Base-by-base conservation (phyloP, 2,888 invertebrate species). In the Artemia sinica region DNA sequence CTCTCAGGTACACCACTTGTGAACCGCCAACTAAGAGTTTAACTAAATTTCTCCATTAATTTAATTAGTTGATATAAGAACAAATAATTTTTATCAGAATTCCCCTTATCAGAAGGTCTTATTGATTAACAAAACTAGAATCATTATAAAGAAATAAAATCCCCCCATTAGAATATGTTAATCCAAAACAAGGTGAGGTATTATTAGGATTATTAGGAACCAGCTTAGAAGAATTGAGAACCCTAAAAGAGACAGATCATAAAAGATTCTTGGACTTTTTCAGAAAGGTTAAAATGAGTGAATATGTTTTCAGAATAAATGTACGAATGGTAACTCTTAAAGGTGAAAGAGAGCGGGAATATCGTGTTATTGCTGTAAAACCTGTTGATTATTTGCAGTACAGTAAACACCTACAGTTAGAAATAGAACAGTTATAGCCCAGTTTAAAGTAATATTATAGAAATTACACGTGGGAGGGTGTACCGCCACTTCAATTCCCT, bases 251-350 rank as follows among this genome's bases (percentile, higher is more conserved):
- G 50, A 74, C 76, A 5, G 84, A 90, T 78, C 82, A 84, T 70
- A 81, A 83, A 1, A 82, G 80, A 8, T 88, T 85, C 76, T 80
- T 84, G 67, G 82, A 83, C 63, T 81, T 87, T 69, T 86, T 93
- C 74, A 83, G 85, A 48, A 83, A 85, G 8, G 84, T 88, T 50
- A 84, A 85, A 73, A 95, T 96, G 78, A 86, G 84, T 75, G 84
- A 85, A 0, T 91, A 84, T 75, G 81, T 88, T 50, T 89, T 95
- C 76, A 90, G 88, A 77, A 81, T 95, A 73, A 82, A 94, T 70
- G 86, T 89, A 50, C 93, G 91, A 79, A 84, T 89, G 80, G 97
- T 98, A 79, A 87, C 84, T 12, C 98, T 86, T 77, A 94, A 91
- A 77, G 91, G 91, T 78, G 91, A 91, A 78, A 82, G 82, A 51